A percentile compares a stretch with the other conserved stretches of the same genome.
These are phyloP conservation scores for Lutraria rhynchaena DNA, from an alignment of 1,140 invertebrate species.

Conservation along the genomic window DNA sequence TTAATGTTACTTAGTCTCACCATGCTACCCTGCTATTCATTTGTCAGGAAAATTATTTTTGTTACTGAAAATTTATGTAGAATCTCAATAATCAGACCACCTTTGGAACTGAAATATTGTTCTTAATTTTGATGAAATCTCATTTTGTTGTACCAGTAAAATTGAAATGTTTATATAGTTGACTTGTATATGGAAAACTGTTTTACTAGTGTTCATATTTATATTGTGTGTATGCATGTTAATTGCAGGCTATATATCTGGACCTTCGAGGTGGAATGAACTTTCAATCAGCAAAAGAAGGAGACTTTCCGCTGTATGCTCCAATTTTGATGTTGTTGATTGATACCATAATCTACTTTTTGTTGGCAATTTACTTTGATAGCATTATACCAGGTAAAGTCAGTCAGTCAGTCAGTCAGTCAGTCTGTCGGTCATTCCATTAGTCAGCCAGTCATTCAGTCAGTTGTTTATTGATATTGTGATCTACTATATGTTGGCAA, in stretches of 20 bases:
- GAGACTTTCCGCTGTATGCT: conserved; percentile 88
- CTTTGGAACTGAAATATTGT: neutral
- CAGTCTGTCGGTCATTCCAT: too few relatives aligned
- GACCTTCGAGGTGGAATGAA: conserved; percentile 88
- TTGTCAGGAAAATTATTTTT: neutral
- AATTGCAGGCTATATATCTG: conserved; percentile 87
- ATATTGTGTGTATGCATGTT: neutral
- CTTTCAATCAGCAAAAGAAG: conserved; percentile 87
- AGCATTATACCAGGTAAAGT: conserved; percentile 85
- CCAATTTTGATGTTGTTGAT: conserved; percentile 85
- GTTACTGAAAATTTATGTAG: neutral
- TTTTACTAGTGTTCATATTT: neutral
- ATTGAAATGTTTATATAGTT: neutral
- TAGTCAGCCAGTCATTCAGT: conserved; percentile 87
- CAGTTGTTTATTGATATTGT: conserved; percentile 85
- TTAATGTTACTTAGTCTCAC: too few relatives aligned
- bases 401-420: too few relatives aligned
- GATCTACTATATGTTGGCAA: conserved; percentile 82
- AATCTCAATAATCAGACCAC: too few relatives aligned
- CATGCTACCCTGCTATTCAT: neutral
- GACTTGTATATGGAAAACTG: neutral
- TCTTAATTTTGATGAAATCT: neutral
- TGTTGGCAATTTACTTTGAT: conserved; percentile 85
- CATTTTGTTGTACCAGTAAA: neutral
- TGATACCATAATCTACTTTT: conserved; percentile 83